These are phyloP conservation scores for Mythimna albipuncta DNA, from an alignment of 2,888 invertebrate genomes.

Conservation along the genomic window DNA sequence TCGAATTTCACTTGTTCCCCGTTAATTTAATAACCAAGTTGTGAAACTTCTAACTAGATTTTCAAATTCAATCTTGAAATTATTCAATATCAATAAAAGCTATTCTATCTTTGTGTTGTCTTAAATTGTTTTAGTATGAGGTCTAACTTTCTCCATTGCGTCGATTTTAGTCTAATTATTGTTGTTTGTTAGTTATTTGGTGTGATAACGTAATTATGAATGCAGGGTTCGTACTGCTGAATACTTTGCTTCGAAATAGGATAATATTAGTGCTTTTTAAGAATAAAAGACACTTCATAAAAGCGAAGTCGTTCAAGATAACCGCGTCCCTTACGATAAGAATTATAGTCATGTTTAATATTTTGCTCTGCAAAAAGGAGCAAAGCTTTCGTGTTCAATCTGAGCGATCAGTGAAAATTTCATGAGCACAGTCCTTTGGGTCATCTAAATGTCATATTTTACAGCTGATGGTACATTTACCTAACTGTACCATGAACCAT, in stretches of 20 bases:
- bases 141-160: slow-evolving; percentile 9
- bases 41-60: neutral
- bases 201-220: slow-evolving; percentile 14
- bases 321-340: slow-evolving; percentile 1
- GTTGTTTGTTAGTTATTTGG: slow-evolving; percentile 11
- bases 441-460: slow-evolving; percentile 34
- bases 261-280: slow-evolving; percentile 8
- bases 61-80: neutral
- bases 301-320: slow-evolving; percentile 8
- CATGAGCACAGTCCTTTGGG: slow-evolving; percentile 8
- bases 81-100: neutral
- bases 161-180: slow-evolving; percentile 12
- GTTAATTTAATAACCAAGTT: neutral
- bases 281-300: slow-evolving; percentile 22
- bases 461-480: slow-evolving; percentile 61
- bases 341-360: neutral
- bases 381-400: neutral
- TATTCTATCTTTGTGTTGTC: neutral
- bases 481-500: slow-evolving; percentile 78
- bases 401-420: neutral
- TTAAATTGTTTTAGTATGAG: neutral
- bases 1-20: neutral
- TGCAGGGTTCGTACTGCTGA: slow-evolving; percentile 3
- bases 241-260: slow-evolving; percentile 6
- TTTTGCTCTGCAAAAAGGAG: neutral